Percentiles rank a stretch among this genome's conserved stretches.
phyloP scores from a whole-genome alignment of 2,113 vertebrate species.

The Bubo blakistoni region DNA sequence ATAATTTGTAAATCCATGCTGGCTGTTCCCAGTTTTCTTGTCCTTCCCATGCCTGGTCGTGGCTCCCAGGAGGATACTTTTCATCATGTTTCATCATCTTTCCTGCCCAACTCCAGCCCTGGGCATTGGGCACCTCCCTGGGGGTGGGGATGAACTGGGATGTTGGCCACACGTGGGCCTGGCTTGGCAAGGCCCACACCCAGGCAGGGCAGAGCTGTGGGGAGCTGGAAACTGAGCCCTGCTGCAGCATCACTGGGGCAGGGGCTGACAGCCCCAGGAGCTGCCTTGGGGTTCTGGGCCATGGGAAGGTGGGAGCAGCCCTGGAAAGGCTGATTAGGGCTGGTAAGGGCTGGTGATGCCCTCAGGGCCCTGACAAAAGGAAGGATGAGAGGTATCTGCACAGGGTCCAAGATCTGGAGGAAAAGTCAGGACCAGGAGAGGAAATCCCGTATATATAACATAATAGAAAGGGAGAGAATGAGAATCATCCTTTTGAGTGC shows the following conservation, averaged over 20 bases:
- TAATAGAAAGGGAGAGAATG: neutral
- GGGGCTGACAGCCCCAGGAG: too few species aligned
- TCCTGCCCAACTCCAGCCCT: neutral
- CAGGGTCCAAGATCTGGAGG: neutral
- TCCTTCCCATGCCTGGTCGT: neutral
- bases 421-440: neutral
- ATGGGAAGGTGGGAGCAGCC: fast-evolving
- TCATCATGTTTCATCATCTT: neutral
- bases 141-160: too few species aligned
- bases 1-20: neutral
- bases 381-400: neutral
- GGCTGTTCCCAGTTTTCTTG: neutral
- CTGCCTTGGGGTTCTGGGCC: neutral
- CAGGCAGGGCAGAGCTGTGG: neutral
- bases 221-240: neutral
- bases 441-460: neutral
- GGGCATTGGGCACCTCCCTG: neutral
- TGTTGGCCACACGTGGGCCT: neutral
- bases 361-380: neutral
- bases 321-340: neutral
- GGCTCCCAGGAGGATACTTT: neutral
- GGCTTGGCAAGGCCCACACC: neutral
- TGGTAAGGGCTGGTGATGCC: neutral
- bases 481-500: neutral
- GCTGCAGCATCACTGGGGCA: fast-evolving